Evolutionary conservation across 2,113 vertebrate genomes (phyloP).

Genomic region (Thalassarche chlororhynchos): DNA sequence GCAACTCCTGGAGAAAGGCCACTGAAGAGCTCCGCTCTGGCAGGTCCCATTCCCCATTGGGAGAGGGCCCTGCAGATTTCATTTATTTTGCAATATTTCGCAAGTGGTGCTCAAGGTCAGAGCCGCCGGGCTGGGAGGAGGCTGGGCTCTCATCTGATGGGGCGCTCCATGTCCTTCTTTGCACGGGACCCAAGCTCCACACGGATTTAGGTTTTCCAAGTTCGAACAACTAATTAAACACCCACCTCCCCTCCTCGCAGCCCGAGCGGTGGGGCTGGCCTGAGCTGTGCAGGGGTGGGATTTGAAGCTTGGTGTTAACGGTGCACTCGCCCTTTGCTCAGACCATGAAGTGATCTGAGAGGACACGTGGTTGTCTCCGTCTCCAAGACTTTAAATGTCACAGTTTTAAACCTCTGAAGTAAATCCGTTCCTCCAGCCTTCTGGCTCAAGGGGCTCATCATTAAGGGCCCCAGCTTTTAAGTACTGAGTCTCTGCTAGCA

Average conservation of each 20-base stretch:
- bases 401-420: neutral
- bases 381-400: neutral
- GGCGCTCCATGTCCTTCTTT: neutral
- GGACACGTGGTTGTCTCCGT: neutral
- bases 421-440: neutral
- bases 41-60: neutral
- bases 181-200: neutral
- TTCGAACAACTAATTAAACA: neutral
- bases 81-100: neutral
- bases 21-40: neutral
- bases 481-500: neutral
- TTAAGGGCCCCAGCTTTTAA: neutral
- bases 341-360: neutral
- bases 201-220: neutral
- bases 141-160: neutral
- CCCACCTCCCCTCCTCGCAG: fast-evolving
- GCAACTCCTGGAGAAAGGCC: neutral
- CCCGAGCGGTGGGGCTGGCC: fast-evolving
- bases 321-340: neutral
- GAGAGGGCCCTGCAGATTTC: neutral
- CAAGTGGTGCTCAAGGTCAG: neutral
- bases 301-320: neutral
- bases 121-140: neutral
- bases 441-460: neutral
- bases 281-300: neutral